Evolutionary conservation across 2,797 vertebrate genomes (phyloP).

Genomic region (Heliangelus exortis): DNA sequence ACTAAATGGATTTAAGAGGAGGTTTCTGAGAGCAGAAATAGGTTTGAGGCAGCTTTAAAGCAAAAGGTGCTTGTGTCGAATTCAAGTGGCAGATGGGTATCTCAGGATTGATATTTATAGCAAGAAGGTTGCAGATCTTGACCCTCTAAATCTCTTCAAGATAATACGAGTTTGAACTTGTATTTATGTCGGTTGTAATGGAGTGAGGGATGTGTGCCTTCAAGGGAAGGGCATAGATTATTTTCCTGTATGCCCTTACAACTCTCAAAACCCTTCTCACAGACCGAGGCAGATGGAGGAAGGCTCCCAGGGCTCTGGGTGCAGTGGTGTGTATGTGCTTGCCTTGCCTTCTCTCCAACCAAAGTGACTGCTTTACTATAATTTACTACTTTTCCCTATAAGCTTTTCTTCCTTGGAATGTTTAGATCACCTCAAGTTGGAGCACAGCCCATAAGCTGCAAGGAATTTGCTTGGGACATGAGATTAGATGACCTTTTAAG

Average conservation of each 20-base stretch:
- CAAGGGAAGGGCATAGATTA: not conserved
- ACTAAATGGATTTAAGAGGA: not conserved
- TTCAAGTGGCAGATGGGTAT: not conserved
- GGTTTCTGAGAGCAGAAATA: not conserved
- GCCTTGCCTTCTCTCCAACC: not conserved
- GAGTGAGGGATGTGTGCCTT: not conserved
- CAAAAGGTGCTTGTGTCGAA: not conserved
- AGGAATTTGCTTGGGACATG: not conserved
- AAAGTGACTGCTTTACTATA: not conserved
- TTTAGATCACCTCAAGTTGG: not conserved
- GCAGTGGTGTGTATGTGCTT: not conserved
- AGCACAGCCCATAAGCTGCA: not conserved
- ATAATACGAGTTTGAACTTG: not conserved
- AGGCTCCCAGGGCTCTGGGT: not conserved
- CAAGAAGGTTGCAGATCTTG: not conserved
- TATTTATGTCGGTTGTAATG: not conserved
- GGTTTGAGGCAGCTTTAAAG: not conserved
- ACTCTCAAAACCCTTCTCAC: not conserved
- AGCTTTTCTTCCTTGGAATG: not conserved
- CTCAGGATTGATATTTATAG: not conserved
- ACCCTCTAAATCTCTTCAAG: not conserved
- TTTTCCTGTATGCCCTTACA: not conserved
- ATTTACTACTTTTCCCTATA: not conserved
- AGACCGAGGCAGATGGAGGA: not conserved
- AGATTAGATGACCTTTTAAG: not conserved